These are phyloP conservation scores for Glaucomys volans DNA, from an alignment of 2,113 vertebrate species.

Conservation along the genomic window DNA sequence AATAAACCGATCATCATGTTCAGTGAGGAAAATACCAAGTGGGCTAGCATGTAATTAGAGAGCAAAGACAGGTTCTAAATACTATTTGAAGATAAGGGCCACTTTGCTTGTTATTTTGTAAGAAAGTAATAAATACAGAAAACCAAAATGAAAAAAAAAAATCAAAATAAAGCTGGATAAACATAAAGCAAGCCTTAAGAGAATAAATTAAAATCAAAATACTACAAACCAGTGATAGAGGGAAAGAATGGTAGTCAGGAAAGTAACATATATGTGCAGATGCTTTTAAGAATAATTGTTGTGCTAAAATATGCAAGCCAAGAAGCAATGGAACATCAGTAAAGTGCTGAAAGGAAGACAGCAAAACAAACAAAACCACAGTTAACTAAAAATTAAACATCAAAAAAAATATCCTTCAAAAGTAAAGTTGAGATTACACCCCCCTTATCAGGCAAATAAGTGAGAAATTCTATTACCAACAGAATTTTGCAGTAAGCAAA, in stretches of 20 bases:
- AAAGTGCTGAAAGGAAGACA: neutral
- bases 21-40: neutral
- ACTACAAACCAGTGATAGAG: neutral
- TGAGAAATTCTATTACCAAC: neutral
- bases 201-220: neutral
- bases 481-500: neutral
- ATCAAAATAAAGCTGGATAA: neutral
- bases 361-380: too few relatives aligned
- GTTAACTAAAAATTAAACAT: neutral
- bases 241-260: neutral
- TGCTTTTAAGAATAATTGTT: too few relatives aligned
- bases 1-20: neutral
- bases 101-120: neutral
- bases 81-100: neutral
- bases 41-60: neutral
- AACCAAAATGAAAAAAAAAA: too few relatives aligned
- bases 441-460: neutral
- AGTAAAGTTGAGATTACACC: neutral
- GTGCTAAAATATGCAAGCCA: too few relatives aligned
- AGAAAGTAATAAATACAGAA: neutral
- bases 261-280: neutral
- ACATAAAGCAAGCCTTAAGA: neutral
- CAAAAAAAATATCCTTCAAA: neutral
- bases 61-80: neutral
- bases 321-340: neutral